Percentiles rank a stretch among this genome's conserved stretches.
Evolutionary conservation across 2,797 vertebrate genomes (phyloP).

Genomic region (Oreonectes daqikongensis): DNA sequence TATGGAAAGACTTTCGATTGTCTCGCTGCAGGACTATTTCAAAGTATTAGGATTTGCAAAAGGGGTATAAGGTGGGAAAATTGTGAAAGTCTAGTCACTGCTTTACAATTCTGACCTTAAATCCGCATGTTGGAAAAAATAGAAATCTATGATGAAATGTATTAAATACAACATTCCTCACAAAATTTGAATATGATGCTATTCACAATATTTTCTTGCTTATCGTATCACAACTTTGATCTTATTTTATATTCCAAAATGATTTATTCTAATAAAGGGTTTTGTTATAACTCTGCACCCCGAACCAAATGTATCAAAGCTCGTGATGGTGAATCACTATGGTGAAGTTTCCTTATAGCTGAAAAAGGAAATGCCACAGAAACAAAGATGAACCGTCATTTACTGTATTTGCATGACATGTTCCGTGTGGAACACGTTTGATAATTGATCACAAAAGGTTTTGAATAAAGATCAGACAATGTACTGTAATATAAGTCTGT

Average conservation of each 20-base stretch:
- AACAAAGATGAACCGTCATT: constrained; percentile 16
- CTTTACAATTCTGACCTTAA: too few relatives aligned
- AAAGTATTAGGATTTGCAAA: neutral
- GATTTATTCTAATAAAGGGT: too few relatives aligned
- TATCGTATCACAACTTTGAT: neutral
- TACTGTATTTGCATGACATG: constrained; percentile 54
- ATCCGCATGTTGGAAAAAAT: too few relatives aligned
- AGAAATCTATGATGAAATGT: neutral
- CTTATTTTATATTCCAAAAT: too few relatives aligned
- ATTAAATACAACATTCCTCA: neutral
- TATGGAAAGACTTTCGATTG: too few relatives aligned
- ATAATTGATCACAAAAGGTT: neutral
- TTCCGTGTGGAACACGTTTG: constrained; percentile 42
- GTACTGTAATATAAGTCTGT: too few relatives aligned
- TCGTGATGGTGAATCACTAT: constrained; percentile 6
- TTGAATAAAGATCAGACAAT: neutral
- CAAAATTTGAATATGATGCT: neutral
- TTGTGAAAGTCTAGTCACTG: too few relatives aligned
- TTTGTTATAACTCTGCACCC: too few relatives aligned
- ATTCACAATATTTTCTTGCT: neutral
- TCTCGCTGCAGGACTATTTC: too few relatives aligned
- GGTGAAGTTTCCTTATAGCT: constrained; percentile 55
- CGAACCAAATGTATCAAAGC: neutral
- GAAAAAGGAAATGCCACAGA: constrained; percentile 69
- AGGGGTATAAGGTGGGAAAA: too few relatives aligned